Percentiles rank a stretch among this genome's conserved stretches.
These are phyloP conservation scores for Cylindroiulus punctatus DNA, from an alignment of 2,888 invertebrate genomes.

Conservation along the genomic window DNA sequence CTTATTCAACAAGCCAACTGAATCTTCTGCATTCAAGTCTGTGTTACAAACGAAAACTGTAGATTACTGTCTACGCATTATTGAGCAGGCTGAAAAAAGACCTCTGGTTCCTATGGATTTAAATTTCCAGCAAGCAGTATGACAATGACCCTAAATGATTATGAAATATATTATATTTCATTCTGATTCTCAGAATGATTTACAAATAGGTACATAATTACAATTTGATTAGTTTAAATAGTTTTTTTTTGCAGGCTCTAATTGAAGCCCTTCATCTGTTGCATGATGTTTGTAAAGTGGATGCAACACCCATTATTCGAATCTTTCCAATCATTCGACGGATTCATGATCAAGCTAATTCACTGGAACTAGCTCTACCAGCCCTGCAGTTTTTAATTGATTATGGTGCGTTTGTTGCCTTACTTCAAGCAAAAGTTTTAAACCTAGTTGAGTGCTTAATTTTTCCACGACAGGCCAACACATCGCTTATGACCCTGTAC, in stretches of 20 bases:
- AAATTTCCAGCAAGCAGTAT: constrained; percentile 47
- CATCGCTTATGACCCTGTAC: constrained; percentile 35
- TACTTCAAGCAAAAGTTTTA: not conserved
- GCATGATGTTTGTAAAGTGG: constrained; percentile 46
- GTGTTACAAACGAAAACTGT: not conserved
- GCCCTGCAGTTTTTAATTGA: constrained; percentile 49
- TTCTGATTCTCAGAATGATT: too few species aligned
- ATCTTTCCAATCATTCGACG: constrained; percentile 28
- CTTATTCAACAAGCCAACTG: not conserved
- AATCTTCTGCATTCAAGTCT: not conserved
- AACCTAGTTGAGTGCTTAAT: not conserved
- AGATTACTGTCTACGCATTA: constrained; percentile 47
- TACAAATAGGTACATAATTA: too few species aligned
- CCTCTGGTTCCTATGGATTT: constrained; percentile 29
- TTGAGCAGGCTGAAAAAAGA: constrained; percentile 49
- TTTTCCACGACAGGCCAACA: constrained; percentile 17
- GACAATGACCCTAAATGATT: not conserved
- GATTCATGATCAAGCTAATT: not conserved
- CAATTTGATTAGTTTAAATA: not conserved
- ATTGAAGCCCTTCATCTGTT: constrained; percentile 22
- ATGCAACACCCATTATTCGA: constrained; percentile 5
- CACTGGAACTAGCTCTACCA: constrained; percentile 32
- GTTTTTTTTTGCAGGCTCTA: constrained; percentile 44
- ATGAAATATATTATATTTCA: too few species aligned
- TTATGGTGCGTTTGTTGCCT: not conserved